These are phyloP conservation scores for Desoria tigrina DNA, from an alignment of 2,888 invertebrate genomes.

Conservation along the genomic window DNA sequence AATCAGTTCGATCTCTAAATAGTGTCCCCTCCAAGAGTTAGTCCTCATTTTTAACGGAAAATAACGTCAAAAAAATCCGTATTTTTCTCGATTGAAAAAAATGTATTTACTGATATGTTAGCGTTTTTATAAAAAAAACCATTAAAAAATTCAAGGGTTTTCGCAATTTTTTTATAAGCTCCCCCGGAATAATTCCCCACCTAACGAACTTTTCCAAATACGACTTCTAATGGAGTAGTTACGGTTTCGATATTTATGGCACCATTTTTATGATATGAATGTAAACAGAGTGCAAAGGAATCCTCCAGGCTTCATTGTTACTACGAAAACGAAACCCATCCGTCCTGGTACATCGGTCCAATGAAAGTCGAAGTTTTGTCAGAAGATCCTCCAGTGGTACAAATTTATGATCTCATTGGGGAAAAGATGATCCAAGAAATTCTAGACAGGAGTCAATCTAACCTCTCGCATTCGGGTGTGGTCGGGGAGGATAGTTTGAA, in stretches of 20 bases:
- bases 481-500: not conserved
- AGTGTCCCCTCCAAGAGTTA: too few species aligned
- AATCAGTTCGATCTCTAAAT: not conserved
- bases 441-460: not conserved
- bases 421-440: conserved; percentile 4
- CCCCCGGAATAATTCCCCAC: too few species aligned
- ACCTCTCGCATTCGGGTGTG: not conserved
- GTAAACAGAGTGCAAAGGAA: conserved; percentile 16
- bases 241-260: too few species aligned
- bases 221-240: too few species aligned
- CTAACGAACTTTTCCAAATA: too few species aligned
- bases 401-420: conserved; percentile 29
- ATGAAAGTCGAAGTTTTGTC: conserved; percentile 29
- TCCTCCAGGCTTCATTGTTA: conserved; percentile 28
- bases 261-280: too few species aligned
- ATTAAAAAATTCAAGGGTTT: too few species aligned
- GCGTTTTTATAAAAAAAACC: too few species aligned
- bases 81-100: not conserved
- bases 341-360: conserved; percentile 31
- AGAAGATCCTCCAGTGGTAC: conserved; percentile 23
- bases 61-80: too few species aligned
- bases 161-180: too few species aligned
- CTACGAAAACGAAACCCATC: conserved; percentile 27
- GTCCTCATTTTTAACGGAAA: too few species aligned
- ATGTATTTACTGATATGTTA: not conserved